These are phyloP conservation scores for Eulemur coronatus DNA, from an alignment of 2,797 vertebrate species.

Conservation along the genomic window DNA sequence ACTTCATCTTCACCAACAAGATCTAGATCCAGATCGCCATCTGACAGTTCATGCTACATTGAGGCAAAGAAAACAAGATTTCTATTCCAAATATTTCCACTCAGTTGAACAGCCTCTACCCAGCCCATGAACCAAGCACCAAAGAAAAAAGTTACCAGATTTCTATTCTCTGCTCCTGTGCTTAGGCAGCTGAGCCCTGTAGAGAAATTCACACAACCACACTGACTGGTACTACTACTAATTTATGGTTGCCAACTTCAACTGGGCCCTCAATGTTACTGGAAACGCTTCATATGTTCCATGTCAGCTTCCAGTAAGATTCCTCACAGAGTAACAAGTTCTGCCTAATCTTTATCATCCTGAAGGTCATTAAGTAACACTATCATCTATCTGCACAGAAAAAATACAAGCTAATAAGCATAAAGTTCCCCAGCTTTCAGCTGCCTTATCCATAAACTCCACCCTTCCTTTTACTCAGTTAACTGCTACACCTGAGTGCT, in stretches of 20 bases:
- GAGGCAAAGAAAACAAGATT: constrained; percentile 29
- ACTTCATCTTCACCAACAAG: constrained; percentile 95
- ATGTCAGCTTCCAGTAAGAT: background rate
- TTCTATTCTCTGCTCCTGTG: background rate
- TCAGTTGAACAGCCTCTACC: background rate
- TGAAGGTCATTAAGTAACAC: constrained; percentile 10
- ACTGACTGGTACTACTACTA: background rate
- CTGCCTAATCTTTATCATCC: background rate
- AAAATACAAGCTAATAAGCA: background rate
- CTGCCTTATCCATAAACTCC: background rate
- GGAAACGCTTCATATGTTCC: background rate
- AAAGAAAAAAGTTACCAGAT: background rate
- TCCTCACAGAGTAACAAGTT: background rate
- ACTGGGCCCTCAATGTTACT: background rate
- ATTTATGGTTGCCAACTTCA: background rate
- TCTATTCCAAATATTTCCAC: background rate
- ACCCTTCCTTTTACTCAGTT: background rate
- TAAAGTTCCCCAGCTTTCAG: background rate
- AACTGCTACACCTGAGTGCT: background rate
- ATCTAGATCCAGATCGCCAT: constrained; percentile 96
- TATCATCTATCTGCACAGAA: background rate
- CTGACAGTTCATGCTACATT: constrained; percentile 92
- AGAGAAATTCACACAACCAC: background rate
- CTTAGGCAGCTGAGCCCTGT: background rate
- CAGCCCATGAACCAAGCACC: background rate